Evolutionary conservation across 2,797 vertebrate genomes (phyloP).

Genomic region (Pantherophis vulpinus): DNA sequence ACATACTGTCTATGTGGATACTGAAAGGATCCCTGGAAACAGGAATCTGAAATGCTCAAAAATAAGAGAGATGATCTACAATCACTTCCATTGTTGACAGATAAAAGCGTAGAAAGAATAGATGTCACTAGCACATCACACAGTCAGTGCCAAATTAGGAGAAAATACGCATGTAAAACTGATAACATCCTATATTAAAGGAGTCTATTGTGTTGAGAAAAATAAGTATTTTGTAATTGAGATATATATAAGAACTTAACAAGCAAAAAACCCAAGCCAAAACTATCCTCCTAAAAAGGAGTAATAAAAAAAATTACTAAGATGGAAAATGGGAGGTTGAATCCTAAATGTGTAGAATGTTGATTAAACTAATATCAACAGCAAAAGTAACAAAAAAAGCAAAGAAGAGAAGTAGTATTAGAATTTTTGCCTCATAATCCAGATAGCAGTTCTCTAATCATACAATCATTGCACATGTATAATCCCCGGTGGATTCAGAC

Average conservation of each 20-base stretch:
- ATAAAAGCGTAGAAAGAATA: background rate
- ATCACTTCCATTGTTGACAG: background rate
- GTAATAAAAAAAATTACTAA: background rate
- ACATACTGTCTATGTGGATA: background rate
- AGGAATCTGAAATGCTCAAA: background rate
- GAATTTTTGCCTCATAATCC: background rate
- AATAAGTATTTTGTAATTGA: background rate
- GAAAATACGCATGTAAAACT: background rate
- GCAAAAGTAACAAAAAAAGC: background rate
- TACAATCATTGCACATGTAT: background rate
- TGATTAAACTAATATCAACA: background rate
- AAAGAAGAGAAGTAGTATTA: background rate
- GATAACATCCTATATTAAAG: background rate
- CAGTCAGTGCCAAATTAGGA: background rate
- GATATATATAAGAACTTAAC: no score
- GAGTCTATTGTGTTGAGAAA: background rate
- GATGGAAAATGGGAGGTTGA: background rate
- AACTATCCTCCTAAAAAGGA: background rate
- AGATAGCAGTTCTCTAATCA: background rate
- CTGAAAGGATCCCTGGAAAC: background rate
- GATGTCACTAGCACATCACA: background rate
- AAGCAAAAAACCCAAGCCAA: background rate
- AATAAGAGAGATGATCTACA: background rate
- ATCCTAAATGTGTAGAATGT: background rate
- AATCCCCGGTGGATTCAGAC: background rate